Conservation (phyloP, 2,113 vertebrate species). For the Vombatus ursinus region DNA sequence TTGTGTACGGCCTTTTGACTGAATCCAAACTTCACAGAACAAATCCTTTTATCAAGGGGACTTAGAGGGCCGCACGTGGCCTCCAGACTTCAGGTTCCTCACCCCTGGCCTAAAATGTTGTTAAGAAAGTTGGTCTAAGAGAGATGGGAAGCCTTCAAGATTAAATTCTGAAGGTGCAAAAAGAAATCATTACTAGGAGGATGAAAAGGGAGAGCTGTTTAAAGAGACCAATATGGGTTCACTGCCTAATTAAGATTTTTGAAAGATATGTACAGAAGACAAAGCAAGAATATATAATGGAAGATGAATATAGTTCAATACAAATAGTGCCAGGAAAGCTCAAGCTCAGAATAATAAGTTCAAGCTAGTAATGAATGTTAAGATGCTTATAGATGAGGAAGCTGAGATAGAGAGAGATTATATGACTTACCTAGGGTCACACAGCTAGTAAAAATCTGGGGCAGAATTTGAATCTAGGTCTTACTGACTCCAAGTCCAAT, state of each 20-base stretch:
- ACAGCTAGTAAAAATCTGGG: too few species aligned
- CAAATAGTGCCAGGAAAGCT: background rate
- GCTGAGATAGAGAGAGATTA: background rate
- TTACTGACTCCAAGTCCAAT: too few species aligned
- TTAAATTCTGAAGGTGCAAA: background rate
- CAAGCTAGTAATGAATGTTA: background rate
- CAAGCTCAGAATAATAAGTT: too few species aligned
- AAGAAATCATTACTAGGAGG: background rate
- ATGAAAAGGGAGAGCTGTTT: background rate
- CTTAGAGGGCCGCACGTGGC: too few species aligned
- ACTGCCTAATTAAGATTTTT: background rate
- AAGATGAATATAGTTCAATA: background rate
- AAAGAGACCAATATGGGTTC: background rate
- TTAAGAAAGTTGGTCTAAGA: background rate
- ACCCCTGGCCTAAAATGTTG: background rate
- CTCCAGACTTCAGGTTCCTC: too few species aligned
- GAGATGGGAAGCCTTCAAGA: background rate
- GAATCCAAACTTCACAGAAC: too few species aligned
- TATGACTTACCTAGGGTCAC: background rate
- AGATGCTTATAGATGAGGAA: background rate
- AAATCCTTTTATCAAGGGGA: too few species aligned
- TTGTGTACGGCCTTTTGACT: too few species aligned
- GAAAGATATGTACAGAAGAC: background rate
- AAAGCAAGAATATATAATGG: background rate
- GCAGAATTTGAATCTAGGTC: too few species aligned